Conservation (phyloP, 64 coral and sea anemone species). For the Cladopsammia gracilis region DNA sequence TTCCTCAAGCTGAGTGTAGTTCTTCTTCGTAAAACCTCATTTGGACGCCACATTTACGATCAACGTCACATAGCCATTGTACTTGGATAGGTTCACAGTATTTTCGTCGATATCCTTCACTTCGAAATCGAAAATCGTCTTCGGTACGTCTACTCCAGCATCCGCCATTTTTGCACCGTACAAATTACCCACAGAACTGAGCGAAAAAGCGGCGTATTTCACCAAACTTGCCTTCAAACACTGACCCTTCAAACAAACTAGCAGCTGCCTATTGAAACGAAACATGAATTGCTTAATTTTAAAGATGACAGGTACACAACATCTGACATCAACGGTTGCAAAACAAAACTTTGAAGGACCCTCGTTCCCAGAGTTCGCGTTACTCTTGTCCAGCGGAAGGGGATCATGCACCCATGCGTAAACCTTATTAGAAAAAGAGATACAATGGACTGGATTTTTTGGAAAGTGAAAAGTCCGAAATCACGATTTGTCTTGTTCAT, state of each 20-base stretch:
- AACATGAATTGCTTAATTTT: not conserved
- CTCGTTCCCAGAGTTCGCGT: no score
- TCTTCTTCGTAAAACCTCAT: constrained; percentile 95
- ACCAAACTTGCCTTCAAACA: not conserved
- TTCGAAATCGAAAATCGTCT: constrained; percentile 85
- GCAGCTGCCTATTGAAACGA: not conserved
- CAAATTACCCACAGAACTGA: not conserved
- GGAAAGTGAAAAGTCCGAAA: no score
- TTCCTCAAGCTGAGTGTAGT: constrained; percentile 94
- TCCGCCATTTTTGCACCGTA: constrained; percentile 67
- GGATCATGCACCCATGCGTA: no score
- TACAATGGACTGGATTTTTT: no score
- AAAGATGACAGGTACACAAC: not conserved
- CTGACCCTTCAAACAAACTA: not conserved
- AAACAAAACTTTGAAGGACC: no score
- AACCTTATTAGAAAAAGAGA: no score
- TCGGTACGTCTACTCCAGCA: not conserved
- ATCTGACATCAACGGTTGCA: no score
- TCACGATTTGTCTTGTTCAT: no score
- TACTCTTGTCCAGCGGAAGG: no score
- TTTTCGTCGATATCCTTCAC: constrained; percentile 87
- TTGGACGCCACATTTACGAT: constrained; percentile 94
- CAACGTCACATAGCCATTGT: constrained; percentile 81
- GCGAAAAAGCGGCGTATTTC: constrained; percentile 26
- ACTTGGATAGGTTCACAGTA: constrained; percentile 68